Evolutionary conservation across 1,140 invertebrate genomes (phyloP).

Genomic region (Hyles vespertilio): DNA sequence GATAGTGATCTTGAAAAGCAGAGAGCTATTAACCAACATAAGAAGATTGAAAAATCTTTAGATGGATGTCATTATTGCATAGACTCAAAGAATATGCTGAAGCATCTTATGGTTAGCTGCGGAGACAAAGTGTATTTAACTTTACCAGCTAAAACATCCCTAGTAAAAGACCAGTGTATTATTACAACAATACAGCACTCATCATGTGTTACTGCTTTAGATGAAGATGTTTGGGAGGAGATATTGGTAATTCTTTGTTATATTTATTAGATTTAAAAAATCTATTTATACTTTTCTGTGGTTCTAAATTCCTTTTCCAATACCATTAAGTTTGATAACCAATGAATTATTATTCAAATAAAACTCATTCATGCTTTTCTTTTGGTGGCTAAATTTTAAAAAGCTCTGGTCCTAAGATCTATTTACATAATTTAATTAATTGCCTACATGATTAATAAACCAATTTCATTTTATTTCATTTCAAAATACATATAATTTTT

Average conservation of each 20-base stretch:
- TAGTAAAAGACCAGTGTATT: conserved; percentile 92
- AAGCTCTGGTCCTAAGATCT: no score
- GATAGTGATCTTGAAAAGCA: conserved; percentile 79
- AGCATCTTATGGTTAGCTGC: conserved; percentile 91
- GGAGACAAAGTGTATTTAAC: conserved; percentile 89
- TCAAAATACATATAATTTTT: no score
- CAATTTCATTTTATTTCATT: no score
- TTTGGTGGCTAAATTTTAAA: no score
- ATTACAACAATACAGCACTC: conserved; percentile 91
- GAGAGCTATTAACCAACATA: conserved; percentile 85
- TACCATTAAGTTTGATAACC: no score
- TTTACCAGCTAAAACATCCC: conserved; percentile 85
- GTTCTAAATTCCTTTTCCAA: no score
- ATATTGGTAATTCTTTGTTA: conserved; percentile 78
- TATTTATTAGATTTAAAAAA: no score
- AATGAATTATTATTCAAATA: no score
- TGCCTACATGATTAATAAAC: no score
- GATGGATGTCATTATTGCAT: conserved; percentile 91
- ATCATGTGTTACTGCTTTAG: conserved; percentile 85
- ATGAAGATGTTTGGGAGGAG: conserved; percentile 96
- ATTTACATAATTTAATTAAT: no score
- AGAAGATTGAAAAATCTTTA: conserved; percentile 81
- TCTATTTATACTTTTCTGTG: no score
- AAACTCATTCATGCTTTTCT: no score
- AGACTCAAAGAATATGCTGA: conserved; percentile 86